phyloP scores from a whole-genome alignment of 2,888 invertebrate genomes.

The Erebia epiphron region DNA sequence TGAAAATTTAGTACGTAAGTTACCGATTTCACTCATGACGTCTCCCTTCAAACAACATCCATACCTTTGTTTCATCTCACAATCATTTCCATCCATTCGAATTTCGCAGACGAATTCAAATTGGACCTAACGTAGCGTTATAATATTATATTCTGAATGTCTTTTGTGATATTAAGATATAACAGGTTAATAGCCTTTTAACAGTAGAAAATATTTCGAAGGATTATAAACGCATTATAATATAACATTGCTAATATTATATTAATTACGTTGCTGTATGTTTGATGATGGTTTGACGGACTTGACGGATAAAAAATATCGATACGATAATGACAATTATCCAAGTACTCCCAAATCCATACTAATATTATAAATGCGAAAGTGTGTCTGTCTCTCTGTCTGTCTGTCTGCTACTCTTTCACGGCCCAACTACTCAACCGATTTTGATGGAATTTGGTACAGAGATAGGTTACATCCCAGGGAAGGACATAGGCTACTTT shows the following conservation, averaged over 20 bases:
- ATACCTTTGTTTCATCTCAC: slow-evolving; percentile 7
- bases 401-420: too few relatives aligned
- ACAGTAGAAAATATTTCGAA: not conserved
- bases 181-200: not conserved
- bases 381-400: too few relatives aligned
- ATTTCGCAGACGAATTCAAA: slow-evolving; percentile 15
- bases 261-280: too few relatives aligned
- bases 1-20: not conserved
- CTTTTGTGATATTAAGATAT: slow-evolving; percentile 12
- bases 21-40: not conserved
- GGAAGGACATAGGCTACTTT: too few relatives aligned
- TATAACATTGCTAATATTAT: not conserved
- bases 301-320: too few relatives aligned
- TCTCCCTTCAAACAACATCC: slow-evolving; percentile 7
- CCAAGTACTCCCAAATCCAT: too few relatives aligned
- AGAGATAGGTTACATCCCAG: too few relatives aligned
- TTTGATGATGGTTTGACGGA: too few relatives aligned
- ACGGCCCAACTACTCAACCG: too few relatives aligned
- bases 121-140: slow-evolving; percentile 15
- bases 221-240: not conserved
- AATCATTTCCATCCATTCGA: slow-evolving; percentile 11
- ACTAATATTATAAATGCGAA: too few relatives aligned
- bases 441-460: too few relatives aligned
- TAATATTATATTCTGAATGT: slow-evolving; percentile 3
- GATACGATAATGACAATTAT: too few relatives aligned